Conservation (phyloP, 2,113 vertebrate genomes). For the Psophia crepitans region DNA sequence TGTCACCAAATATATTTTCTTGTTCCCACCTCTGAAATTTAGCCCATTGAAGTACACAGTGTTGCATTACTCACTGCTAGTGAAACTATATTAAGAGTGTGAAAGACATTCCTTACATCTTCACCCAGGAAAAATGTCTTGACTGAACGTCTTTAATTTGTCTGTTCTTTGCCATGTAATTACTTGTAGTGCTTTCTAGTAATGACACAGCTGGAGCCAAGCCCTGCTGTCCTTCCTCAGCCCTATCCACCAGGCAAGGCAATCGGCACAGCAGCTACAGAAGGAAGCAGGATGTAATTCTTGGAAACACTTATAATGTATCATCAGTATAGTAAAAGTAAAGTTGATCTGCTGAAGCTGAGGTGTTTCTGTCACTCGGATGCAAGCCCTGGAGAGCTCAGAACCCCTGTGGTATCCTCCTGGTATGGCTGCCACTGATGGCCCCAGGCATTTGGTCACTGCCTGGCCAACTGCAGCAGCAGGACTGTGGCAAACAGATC, state of each 20-base stretch:
- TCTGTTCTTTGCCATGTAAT: not conserved
- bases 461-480: not conserved
- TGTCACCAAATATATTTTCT: constrained; percentile 20
- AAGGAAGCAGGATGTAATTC: not conserved
- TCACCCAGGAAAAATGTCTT: constrained; percentile 1
- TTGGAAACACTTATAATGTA: not conserved
- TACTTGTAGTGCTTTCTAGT: constrained; percentile 4
- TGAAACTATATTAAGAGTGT: constrained; percentile 27
- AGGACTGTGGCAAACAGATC: not conserved
- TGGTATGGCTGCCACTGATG: not conserved
- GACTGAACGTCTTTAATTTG: not conserved
- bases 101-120: constrained; percentile 18
- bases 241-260: not conserved
- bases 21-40: not conserved
- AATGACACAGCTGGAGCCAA: not conserved
- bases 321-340: not conserved
- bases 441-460: not conserved
- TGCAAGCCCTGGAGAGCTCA: not conserved
- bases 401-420: not conserved
- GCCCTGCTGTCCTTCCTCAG: not conserved
- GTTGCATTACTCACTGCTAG: constrained; percentile 27
- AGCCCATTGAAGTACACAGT: not conserved
- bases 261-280: not conserved
- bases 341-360: not conserved
- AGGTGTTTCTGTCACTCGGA: not conserved